Base-by-base conservation (phyloP, 1,140 invertebrate genomes). In the Anoplolepis gracilipes region DNA sequence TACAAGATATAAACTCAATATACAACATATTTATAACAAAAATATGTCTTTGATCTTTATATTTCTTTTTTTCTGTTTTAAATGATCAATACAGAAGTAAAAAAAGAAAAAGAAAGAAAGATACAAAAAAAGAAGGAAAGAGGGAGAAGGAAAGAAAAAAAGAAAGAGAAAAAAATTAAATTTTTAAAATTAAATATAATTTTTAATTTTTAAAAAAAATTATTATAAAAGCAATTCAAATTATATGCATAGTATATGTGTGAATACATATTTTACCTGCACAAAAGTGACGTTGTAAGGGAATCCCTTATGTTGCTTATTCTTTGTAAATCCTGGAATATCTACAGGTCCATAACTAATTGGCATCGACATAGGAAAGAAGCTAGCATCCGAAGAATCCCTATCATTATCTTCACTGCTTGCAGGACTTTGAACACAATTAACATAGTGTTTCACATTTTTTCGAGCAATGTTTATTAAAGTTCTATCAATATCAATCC, bases 401-500 rank as follows among this genome's bases (percentile, higher is more conserved):
- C 87, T 86, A 22, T 86, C 73, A 42, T 42, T 79, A 46, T 94
- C 94, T 33, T 95, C 93, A 33, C 91, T 94, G 30, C 91, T 92
- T 0, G 90, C 92, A 13, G 94, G 94, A 19, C 93, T 93, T 67
- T 92, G 90, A 59, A 91, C 93, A 85, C 94, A 95, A 91, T 96
- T 96, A 49, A 97, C 96, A 92, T 98, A 98, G 95, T 98, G 96
- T 79, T 97, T 96, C 59, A 98, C 96, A 93, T 98, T 98, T 92
- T 97, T 97, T 75, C 97, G 96, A 2, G 98, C 98, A 72, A 97
- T 96, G 91, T 96, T 96, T 88, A 99, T 98, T 73, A 99, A 95
- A 81, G 97, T 97, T 46, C 96, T 95, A 95, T 99, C 99, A 91
- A 99, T 99, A 93, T 99, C 99, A 62, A 99, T 97, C 53, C 99